Evolutionary conservation across 2,113 vertebrate genomes (phyloP).

Genomic region (Acanthisitta chloris): DNA sequence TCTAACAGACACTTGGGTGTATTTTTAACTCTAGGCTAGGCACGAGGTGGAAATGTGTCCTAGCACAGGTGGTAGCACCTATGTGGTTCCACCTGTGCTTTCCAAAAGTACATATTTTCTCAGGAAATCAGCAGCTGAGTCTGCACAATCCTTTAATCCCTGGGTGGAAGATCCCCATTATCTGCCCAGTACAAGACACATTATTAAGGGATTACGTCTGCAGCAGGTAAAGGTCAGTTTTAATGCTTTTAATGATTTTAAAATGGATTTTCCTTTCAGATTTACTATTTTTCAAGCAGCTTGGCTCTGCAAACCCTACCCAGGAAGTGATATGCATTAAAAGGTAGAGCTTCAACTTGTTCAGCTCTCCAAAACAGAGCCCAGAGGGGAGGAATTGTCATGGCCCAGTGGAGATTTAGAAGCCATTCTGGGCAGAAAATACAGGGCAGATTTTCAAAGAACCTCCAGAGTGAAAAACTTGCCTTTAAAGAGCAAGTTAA

Average conservation of each 20-base stretch:
- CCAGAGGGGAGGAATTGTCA: background rate
- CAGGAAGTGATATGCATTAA: background rate
- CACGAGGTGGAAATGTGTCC: background rate
- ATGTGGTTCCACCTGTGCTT: background rate
- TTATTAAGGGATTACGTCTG: conserved; percentile 75
- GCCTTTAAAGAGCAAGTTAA: background rate
- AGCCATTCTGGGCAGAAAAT: background rate
- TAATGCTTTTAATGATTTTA: conserved; percentile 72
- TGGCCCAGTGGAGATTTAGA: background rate
- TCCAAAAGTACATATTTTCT: background rate
- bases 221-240: conserved; percentile 72
- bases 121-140: conserved; percentile 30
- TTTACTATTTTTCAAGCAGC: conserved; percentile 47
- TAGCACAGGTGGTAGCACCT: background rate
- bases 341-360: background rate
- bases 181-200: conserved; percentile 57
- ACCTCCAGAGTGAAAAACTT: background rate
- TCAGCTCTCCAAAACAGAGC: background rate
- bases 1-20: background rate
- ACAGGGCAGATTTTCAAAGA: background rate
- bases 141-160: conserved; percentile 57
- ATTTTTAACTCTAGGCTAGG: background rate
- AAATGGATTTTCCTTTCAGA: conserved; percentile 62
- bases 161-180: conserved; percentile 58
- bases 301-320: background rate